Percentiles rank a stretch among this genome's conserved stretches.
Evolutionary conservation across 2,797 vertebrate genomes (phyloP).

Genomic region (Mallotus villosus): DNA sequence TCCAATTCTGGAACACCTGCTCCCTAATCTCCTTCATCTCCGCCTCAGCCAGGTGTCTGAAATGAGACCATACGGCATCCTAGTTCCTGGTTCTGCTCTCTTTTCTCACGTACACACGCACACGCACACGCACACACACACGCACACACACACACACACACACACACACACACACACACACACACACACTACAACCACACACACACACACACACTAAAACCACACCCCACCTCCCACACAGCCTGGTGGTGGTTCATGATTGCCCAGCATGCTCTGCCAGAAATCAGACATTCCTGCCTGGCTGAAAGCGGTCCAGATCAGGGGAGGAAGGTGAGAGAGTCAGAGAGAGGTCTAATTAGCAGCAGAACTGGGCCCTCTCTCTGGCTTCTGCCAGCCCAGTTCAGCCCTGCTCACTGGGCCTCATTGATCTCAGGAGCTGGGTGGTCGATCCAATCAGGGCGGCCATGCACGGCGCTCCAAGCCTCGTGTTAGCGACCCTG

Average conservation of each 20-base stretch:
- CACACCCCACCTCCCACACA: background rate
- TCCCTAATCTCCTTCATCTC: slow-evolving; percentile 20
- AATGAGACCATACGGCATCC: slow-evolving; percentile 18
- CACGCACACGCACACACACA: no score
- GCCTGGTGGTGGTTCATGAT: slow-evolving; percentile 35
- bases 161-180: background rate
- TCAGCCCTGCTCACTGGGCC: slow-evolving; percentile 19
- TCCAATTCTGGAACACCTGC: slow-evolving; percentile 37
- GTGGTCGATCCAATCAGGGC: slow-evolving; percentile 22
- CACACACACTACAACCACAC: background rate
- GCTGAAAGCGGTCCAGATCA: slow-evolving; percentile 47
- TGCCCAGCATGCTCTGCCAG: slow-evolving; percentile 36
- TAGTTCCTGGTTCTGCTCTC: background rate
- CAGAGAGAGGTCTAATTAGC: slow-evolving; percentile 57
- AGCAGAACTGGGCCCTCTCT: slow-evolving; percentile 44
- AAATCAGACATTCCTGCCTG: slow-evolving; percentile 35
- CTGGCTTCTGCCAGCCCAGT: background rate
- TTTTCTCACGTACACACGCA: no score
- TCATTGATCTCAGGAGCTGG: slow-evolving; percentile 29
- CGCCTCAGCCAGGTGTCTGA: slow-evolving; percentile 49
- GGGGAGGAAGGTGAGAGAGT: slow-evolving; percentile 31
- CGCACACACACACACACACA: no score
- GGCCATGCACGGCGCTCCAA: slow-evolving; percentile 4
- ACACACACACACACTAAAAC: background rate
- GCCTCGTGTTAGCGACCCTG: slow-evolving; percentile 11